A percentile compares a stretch with the other conserved stretches of the same genome.
Conservation (phyloP, 2,113 vertebrate species). For the Brevimyrus niger region DNA sequence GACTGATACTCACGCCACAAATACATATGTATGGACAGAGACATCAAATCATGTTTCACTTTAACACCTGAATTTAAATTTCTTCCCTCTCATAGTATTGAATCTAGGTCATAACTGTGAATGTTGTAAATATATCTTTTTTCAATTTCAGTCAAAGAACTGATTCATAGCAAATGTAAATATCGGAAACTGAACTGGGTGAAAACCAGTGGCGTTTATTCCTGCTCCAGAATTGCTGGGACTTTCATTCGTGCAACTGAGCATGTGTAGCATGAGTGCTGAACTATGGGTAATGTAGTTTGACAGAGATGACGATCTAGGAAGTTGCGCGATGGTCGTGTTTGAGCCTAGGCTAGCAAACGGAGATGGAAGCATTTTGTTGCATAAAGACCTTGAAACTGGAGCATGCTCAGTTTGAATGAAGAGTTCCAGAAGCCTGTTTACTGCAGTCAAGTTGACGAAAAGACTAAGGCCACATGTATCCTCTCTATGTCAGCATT, state of each 20-base stretch:
- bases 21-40: slow-evolving; percentile 16
- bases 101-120: slow-evolving; percentile 1
- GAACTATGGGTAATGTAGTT: neutral
- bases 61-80: slow-evolving; percentile 17
- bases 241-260: slow-evolving; percentile 24
- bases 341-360: neutral
- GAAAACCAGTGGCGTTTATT: neutral
- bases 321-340: neutral
- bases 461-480: neutral
- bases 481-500: neutral
- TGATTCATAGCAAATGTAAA: slow-evolving; percentile 6
- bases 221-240: neutral
- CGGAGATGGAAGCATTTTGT: neutral
- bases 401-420: neutral
- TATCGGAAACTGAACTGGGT: neutral
- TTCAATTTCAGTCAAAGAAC: neutral
- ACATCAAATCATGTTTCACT: slow-evolving; percentile 13
- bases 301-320: neutral
- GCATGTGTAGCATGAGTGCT: neutral
- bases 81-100: neutral
- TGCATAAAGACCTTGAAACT: neutral
- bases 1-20: neutral
- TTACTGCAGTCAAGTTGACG: neutral
- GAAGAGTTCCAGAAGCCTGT: neutral
- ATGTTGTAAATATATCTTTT: neutral